Percentiles rank a stretch among this genome's conserved stretches.
These are phyloP conservation scores for Sebastes nivosus DNA, from an alignment of 2,797 vertebrate species.

Conservation along the genomic window DNA sequence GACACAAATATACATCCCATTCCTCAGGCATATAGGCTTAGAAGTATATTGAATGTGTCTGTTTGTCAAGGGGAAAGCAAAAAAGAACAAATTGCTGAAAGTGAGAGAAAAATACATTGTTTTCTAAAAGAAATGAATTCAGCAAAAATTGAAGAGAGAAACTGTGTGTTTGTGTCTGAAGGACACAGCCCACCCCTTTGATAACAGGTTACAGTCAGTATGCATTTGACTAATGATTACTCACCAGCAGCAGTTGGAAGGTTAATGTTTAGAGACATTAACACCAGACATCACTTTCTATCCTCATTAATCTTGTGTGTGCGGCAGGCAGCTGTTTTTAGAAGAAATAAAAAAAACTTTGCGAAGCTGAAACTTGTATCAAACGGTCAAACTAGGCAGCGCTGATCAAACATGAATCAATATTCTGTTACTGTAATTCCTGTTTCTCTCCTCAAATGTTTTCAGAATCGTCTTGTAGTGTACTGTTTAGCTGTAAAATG, in stretches of 20 bases:
- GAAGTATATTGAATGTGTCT: not conserved
- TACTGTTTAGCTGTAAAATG: too few species aligned
- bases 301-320: too few species aligned
- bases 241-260: not conserved
- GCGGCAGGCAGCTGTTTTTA: too few species aligned
- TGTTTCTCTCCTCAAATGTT: too few species aligned
- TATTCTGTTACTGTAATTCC: too few species aligned
- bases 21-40: too few species aligned
- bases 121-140: not conserved
- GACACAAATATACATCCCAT: not conserved
- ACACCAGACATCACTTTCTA: too few species aligned
- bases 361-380: too few species aligned
- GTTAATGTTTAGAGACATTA: not conserved
- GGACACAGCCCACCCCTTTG: not conserved
- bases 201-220: not conserved
- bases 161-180: not conserved
- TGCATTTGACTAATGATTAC: conserved; percentile 1
- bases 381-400: too few species aligned
- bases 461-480: too few species aligned
- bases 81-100: not conserved
- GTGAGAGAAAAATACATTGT: not conserved
- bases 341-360: too few species aligned
- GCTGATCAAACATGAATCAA: too few species aligned
- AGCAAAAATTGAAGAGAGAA: not conserved
- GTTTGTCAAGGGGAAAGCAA: not conserved